Evolutionary conservation across 2,797 vertebrate genomes (phyloP).

Genomic region (Microctenopoma lineatum): DNA sequence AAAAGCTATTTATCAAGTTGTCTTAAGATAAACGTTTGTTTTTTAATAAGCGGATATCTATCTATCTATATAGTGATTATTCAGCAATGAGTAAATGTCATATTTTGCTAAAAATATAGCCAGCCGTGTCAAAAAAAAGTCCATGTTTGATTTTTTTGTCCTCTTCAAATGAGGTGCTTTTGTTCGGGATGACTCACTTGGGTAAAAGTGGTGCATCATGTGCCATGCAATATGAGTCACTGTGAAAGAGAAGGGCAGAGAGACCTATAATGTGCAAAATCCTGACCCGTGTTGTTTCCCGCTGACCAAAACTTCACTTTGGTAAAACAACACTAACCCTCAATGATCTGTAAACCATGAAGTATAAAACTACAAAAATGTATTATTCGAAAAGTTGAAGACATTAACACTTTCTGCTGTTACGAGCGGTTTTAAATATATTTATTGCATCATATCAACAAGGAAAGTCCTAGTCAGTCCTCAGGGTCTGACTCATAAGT

Average conservation of each 20-base stretch:
- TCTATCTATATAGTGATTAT: neutral
- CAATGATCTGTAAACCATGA: conserved; percentile 6
- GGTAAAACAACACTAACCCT: neutral
- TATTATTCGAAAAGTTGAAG: neutral
- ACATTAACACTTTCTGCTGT: neutral
- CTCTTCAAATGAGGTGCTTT: conserved; percentile 62
- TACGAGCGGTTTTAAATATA: conserved; percentile 11
- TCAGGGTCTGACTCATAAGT: conserved; percentile 58
- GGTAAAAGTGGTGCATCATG: conserved; percentile 81
- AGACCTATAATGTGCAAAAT: conserved; percentile 51
- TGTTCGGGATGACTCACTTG: conserved; percentile 78
- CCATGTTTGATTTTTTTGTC: conserved; percentile 45
- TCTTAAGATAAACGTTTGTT: no score
- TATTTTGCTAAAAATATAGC: conserved; percentile 19
- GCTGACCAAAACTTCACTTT: conserved; percentile 49
- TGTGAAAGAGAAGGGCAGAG: conserved; percentile 45
- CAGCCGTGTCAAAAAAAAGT: conserved; percentile 23
- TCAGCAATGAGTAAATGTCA: conserved; percentile 31
- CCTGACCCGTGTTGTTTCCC: conserved; percentile 56
- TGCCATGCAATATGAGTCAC: conserved; percentile 80
- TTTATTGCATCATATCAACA: conserved; percentile 24
- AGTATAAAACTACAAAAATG: neutral
- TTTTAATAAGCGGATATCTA: no score
- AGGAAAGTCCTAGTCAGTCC: conserved; percentile 39
- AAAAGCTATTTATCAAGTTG: neutral